These are phyloP conservation scores for Intellagama lesueurii DNA, from an alignment of 2,797 vertebrate species.

Conservation along the genomic window DNA sequence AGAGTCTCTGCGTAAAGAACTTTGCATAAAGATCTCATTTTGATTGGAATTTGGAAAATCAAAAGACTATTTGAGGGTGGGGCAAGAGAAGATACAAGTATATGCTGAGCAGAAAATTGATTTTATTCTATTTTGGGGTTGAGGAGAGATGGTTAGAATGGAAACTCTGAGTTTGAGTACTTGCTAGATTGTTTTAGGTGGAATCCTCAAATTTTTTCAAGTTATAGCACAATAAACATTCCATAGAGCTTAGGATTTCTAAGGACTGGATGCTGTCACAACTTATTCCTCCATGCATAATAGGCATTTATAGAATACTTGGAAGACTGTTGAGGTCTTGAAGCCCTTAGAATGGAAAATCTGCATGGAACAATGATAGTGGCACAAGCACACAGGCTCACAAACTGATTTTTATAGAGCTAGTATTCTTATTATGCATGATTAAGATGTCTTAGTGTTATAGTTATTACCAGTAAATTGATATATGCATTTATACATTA, in stretches of 20 bases:
- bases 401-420: conserved; percentile 72
- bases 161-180: neutral
- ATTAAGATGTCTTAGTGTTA: conserved; percentile 75
- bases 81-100: neutral
- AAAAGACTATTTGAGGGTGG: too few species aligned
- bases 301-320: conserved; percentile 65
- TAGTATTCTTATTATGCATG: conserved; percentile 81
- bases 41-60: neutral
- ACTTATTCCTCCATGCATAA: conserved; percentile 61
- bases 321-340: conserved; percentile 37
- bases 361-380: conserved; percentile 61
- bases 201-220: neutral
- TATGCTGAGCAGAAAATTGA: neutral
- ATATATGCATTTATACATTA: conserved; percentile 81
- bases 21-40: neutral
- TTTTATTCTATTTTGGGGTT: neutral
- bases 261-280: conserved; percentile 33
- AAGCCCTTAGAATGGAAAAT: conserved; percentile 50
- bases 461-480: conserved; percentile 77
- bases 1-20: neutral
- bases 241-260: conserved; percentile 30
- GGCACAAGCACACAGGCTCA: conserved; percentile 72
- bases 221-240: conserved; percentile 30
- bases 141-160: neutral
- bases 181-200: conserved; percentile 14